A percentile compares a stretch with the other conserved stretches of the same genome.
Evolutionary conservation across 2,888 invertebrate genomes (phyloP).

Genomic region (Polydrusus pterygomalis): DNA sequence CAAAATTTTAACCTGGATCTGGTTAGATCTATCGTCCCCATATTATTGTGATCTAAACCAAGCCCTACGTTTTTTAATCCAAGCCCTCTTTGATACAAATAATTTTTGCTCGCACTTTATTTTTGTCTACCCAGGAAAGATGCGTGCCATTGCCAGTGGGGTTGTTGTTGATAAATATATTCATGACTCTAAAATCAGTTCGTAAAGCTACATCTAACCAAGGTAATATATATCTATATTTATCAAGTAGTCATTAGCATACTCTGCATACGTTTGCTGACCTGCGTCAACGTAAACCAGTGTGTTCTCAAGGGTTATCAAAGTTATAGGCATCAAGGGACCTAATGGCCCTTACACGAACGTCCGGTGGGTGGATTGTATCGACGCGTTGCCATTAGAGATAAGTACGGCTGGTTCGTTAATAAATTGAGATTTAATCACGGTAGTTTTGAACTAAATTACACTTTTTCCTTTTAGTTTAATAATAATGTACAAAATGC

Average conservation of each 20-base stretch:
- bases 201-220: too few species aligned
- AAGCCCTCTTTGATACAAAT: too few species aligned
- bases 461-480: not conserved
- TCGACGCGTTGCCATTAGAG: constrained; percentile 48
- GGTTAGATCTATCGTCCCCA: too few species aligned
- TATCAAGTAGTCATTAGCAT: constrained; percentile 14
- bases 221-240: not conserved
- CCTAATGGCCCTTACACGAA: constrained; percentile 45
- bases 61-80: too few species aligned
- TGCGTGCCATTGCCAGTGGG: too few species aligned
- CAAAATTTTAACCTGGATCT: too few species aligned
- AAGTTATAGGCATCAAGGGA: constrained; percentile 45
- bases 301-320: constrained; percentile 41
- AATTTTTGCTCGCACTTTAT: too few species aligned
- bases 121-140: too few species aligned
- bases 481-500: too few species aligned
- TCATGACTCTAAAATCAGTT: too few species aligned
- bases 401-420: constrained; percentile 26
- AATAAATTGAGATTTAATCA: constrained; percentile 36
- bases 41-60: too few species aligned
- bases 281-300: constrained; percentile 39
- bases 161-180: too few species aligned
- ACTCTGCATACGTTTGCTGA: constrained; percentile 2
- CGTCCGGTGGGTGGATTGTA: constrained; percentile 44
- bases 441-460: not conserved